Percentiles rank a stretch among this genome's conserved stretches.
These are phyloP conservation scores for Dryas iulia DNA, from an alignment of 1,140 invertebrate genomes.

Conservation along the genomic window DNA sequence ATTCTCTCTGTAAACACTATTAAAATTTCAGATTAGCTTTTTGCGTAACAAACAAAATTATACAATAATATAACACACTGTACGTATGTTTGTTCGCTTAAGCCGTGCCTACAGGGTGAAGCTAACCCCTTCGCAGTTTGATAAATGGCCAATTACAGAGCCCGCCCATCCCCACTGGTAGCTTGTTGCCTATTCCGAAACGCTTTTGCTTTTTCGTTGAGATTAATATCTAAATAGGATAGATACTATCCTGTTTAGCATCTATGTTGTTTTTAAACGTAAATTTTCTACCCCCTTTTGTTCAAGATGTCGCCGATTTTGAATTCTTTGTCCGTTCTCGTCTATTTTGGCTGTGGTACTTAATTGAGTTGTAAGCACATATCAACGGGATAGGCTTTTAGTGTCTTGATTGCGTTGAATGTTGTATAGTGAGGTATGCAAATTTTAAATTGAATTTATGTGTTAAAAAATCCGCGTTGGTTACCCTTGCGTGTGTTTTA, in stretches of 20 bases:
- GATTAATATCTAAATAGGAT: conserved; percentile 81
- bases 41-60: conserved; percentile 36
- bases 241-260: conserved; percentile 77
- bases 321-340: conserved; percentile 36
- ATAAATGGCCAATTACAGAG: conserved; percentile 81
- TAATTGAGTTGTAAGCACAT: conserved; percentile 16
- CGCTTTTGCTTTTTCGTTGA: conserved; percentile 79
- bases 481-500: neutral
- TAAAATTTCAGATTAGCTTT: conserved; percentile 35
- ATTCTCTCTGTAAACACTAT: conserved; percentile 21
- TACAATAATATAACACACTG: conserved; percentile 37
- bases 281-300: conserved; percentile 65
- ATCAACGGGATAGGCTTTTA: neutral
- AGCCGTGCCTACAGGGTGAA: conserved; percentile 59
- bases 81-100: conserved; percentile 69
- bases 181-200: conserved; percentile 79
- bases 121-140: conserved; percentile 80
- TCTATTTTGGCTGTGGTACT: neutral
- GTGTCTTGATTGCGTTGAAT: conserved; percentile 26
- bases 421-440: conserved; percentile 21
- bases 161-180: conserved; percentile 74
- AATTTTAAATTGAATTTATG: conserved; percentile 19
- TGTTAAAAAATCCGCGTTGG: conserved; percentile 6
- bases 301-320: conserved; percentile 43
- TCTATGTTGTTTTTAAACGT: conserved; percentile 79